These are phyloP conservation scores for Brachystomella parvula DNA, from an alignment of 1,140 invertebrate species.

Conservation along the genomic window DNA sequence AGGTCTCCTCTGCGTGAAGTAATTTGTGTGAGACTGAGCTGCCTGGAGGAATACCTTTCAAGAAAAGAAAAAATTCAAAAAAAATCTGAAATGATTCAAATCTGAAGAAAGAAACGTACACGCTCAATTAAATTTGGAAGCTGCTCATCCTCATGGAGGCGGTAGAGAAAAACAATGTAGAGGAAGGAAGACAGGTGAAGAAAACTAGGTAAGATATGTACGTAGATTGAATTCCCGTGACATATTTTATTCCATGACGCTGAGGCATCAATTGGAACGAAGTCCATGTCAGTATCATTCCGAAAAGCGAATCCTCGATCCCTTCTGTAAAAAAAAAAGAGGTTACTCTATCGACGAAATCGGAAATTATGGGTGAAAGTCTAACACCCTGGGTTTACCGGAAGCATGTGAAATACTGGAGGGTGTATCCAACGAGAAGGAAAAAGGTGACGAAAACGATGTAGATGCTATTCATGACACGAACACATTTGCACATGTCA, in stretches of 20 bases:
- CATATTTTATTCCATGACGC: slow-evolving; percentile 45
- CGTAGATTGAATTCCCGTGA: slow-evolving; percentile 61
- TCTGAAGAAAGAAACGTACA: slow-evolving; percentile 44
- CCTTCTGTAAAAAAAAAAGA: slow-evolving; percentile 8
- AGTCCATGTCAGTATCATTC: slow-evolving; percentile 9
- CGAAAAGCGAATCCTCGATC: slow-evolving; percentile 21
- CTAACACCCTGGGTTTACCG: slow-evolving; percentile 46
- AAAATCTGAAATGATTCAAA: slow-evolving; percentile 12
- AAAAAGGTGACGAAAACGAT: slow-evolving; percentile 56
- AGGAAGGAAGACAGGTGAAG: slow-evolving; percentile 68
- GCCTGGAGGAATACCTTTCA: slow-evolving; percentile 35
- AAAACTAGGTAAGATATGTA: slow-evolving; percentile 66
- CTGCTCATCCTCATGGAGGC: slow-evolving; percentile 75
- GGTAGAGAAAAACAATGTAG: slow-evolving; percentile 67
- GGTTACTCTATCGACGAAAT: background rate
- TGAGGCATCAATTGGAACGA: background rate
- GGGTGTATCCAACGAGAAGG: slow-evolving; percentile 60
- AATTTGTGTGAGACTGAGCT: slow-evolving; percentile 21
- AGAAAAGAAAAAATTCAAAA: slow-evolving; percentile 45
- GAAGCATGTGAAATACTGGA: slow-evolving; percentile 68
- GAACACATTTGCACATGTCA: slow-evolving; percentile 47
- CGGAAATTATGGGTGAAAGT: background rate
- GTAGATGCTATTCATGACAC: slow-evolving; percentile 58
- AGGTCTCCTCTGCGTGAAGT: slow-evolving; percentile 51
- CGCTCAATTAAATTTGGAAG: slow-evolving; percentile 82